Evolutionary conservation across 2,113 vertebrate genomes (phyloP), one percentile per base, ranked within the genome.

Genomic region (Campylomormyrus tamandua): DNA sequence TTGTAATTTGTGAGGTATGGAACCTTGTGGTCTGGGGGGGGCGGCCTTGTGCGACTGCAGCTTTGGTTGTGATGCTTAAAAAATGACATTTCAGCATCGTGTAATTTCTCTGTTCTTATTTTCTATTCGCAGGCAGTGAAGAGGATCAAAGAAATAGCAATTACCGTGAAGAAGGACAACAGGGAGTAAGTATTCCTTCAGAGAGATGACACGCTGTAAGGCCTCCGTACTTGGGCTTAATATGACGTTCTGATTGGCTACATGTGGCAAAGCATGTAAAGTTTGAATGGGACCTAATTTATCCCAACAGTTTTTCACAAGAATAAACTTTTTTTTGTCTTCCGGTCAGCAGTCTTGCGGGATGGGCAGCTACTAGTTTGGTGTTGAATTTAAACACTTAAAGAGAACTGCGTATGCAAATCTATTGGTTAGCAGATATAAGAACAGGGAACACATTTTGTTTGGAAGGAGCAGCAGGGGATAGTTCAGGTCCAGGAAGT

Each of bases 151-250:
- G 97, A 98, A 62, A 97, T 99, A 0, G 94, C 98, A 0, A 96
- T 99, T 77, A 91, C 98, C 0, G 96, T 99, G 93, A 99, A 98
- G 95, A 99, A 97, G 92, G 95, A 97, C 2, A 96, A 99, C 92
- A 97, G 96, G 90, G 93, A 95, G 98, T 99, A 92, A 97, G 98
- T 95, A 5, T 45, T 24, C n/a, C 9, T n/a, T 4, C 46, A 19
- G 17, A 19, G 13, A 42, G 2, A 2, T 15, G 7, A 35, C 70
- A 77, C 0, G 0, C 5, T 39, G 3, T 31, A 39, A 39, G 70
- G 70, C 31, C 27, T 39, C 4, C 1, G 9, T 31, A 17, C 5
- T 9, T 17, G 3, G 70, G 5, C 31, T 74, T 31, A 3, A 74
- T 74, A 4, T 35, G 24, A 35, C 0, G 70, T 77, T 39, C 70